These are phyloP conservation scores for Matsumurasca onukii DNA, from an alignment of 1,140 invertebrate genomes.

Conservation along the genomic window DNA sequence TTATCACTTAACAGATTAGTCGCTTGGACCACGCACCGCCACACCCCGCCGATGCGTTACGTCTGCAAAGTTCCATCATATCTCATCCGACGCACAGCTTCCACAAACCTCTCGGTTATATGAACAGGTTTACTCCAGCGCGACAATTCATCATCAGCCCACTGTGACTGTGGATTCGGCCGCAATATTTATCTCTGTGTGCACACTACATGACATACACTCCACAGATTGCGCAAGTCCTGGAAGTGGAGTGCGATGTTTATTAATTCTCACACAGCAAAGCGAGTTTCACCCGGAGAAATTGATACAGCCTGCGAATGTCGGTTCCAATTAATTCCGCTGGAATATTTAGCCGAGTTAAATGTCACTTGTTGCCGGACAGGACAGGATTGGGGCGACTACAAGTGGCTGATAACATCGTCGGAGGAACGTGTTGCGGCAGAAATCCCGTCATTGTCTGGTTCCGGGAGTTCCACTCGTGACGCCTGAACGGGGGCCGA, in stretches of 20 bases:
- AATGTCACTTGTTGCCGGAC: not conserved
- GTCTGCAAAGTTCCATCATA: not conserved
- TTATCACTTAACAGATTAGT: too few species aligned
- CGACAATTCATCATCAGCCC: not conserved
- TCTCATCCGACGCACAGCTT: not conserved
- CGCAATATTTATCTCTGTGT: too few species aligned
- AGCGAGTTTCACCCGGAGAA: not conserved
- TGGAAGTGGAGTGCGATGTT: not conserved
- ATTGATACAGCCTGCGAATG: not conserved
- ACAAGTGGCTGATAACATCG: not conserved
- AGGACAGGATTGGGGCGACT: not conserved
- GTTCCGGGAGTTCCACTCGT: not conserved
- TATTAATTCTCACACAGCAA: not conserved
- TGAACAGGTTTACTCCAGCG: not conserved
- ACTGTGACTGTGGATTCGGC: not conserved
- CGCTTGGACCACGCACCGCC: too few species aligned
- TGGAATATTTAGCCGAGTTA: not conserved
- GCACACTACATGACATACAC: too few species aligned
- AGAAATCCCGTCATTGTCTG: not conserved
- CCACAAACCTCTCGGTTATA: not conserved
- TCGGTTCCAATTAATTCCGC: conserved; percentile 7
- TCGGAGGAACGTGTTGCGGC: not conserved
- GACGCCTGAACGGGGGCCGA: not conserved
- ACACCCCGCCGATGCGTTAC: too few species aligned
- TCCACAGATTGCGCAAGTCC: too few species aligned